Percentiles rank a stretch among this genome's conserved stretches.
These are phyloP conservation scores for Molanna angustata DNA, from an alignment of 2,888 invertebrate species.

Conservation along the genomic window DNA sequence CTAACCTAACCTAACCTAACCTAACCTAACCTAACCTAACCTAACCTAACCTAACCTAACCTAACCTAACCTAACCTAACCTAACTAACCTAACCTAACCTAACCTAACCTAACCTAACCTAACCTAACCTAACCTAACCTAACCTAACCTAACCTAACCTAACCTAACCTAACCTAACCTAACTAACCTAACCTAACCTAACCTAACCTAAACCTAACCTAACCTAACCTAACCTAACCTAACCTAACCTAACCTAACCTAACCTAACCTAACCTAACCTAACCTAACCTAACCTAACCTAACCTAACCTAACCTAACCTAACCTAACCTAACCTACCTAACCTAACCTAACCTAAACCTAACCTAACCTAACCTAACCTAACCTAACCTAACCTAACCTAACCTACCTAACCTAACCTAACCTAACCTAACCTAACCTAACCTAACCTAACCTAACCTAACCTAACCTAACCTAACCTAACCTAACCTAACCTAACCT, in stretches of 20 bases:
- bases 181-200: conserved; percentile 17
- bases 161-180: conserved; percentile 18
- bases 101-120: conserved; percentile 15
- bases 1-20: conserved; percentile 26
- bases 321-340: too few relatives aligned
- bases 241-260: conserved; percentile 16
- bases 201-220: too few relatives aligned
- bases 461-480: conserved; percentile 1
- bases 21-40: conserved; percentile 18
- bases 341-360: too few relatives aligned
- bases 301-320: conserved; percentile 10
- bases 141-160: conserved; percentile 18
- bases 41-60: conserved; percentile 16
- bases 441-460: conserved; percentile 10
- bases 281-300: conserved; percentile 16
- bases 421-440: conserved; percentile 10
- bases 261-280: conserved; percentile 17
- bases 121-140: conserved; percentile 18
- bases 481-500: conserved; percentile 3
- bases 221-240: conserved; percentile 16
- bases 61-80: conserved; percentile 7
- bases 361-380: conserved; percentile 9
- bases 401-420: too few relatives aligned
- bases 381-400: conserved; percentile 9
- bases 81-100: conserved; percentile 10